A percentile compares a stretch with the other conserved stretches of the same genome.
phyloP scores from a whole-genome alignment of 1,140 invertebrate species.

The Drosophila ambigua region DNA sequence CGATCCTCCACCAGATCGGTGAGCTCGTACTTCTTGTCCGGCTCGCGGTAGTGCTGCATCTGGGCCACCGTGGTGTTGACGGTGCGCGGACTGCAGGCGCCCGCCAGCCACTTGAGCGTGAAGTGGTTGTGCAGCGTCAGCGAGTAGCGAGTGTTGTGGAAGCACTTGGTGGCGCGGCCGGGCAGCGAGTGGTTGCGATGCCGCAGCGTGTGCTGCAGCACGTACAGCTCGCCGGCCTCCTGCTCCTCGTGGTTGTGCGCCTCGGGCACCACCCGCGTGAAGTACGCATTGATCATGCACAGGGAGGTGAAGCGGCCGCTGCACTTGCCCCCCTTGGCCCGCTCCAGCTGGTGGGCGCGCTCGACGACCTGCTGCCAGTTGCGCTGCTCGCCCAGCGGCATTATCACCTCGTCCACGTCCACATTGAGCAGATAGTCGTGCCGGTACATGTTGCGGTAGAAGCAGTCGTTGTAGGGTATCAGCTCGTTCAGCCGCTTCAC shows the following conservation, averaged over 20 bases:
- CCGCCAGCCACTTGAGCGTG: constrained; percentile 46
- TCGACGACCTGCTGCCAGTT: constrained; percentile 80
- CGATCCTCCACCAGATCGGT: constrained; percentile 56
- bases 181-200: constrained; percentile 46
- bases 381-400: constrained; percentile 84
- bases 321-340: constrained; percentile 14
- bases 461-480: constrained; percentile 93
- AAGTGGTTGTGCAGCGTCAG: constrained; percentile 72
- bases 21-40: constrained; percentile 34
- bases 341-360: not conserved
- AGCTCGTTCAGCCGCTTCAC: constrained; percentile 89
- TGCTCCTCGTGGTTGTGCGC: constrained; percentile 56
- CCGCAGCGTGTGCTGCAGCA: constrained; percentile 68
- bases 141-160: constrained; percentile 61
- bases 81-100: constrained; percentile 29
- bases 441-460: constrained; percentile 91
- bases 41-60: constrained; percentile 73
- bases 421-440: constrained; percentile 90
- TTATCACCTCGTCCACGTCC: constrained; percentile 92
- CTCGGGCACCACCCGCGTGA: constrained; percentile 48
- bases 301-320: constrained; percentile 27
- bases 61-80: constrained; percentile 36
- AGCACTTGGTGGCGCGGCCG: constrained; percentile 63
- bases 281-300: constrained; percentile 66
- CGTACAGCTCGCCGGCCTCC: constrained; percentile 54